These are phyloP conservation scores for Guaruba guarouba DNA, from an alignment of 2,113 vertebrate species.

Conservation along the genomic window DNA sequence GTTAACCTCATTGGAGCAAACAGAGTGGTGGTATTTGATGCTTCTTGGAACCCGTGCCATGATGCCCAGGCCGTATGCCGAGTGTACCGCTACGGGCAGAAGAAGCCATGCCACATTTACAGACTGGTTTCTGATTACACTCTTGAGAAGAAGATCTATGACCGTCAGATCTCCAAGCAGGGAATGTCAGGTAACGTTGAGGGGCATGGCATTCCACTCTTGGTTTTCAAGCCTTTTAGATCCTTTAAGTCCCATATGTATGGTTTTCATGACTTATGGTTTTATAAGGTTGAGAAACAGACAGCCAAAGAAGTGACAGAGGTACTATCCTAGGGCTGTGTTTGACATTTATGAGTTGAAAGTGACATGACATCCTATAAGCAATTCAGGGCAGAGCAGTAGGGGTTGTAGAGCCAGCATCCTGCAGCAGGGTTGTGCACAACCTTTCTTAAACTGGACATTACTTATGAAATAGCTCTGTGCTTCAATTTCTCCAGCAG, in stretches of 20 bases:
- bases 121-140: constrained; percentile 96
- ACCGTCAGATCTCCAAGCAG: constrained; percentile 97
- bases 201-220: neutral
- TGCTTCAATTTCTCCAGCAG: neutral
- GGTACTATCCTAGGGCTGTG: neutral
- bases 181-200: constrained; percentile 91
- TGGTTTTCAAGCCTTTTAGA: neutral
- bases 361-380: neutral
- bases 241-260: neutral
- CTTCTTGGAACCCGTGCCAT: constrained; percentile 98
- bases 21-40: constrained; percentile 96
- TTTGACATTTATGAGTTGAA: neutral
- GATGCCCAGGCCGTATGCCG: constrained; percentile 96
- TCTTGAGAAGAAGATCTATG: constrained; percentile 98
- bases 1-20: constrained; percentile 98
- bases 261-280: neutral
- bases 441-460: neutral
- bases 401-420: neutral
- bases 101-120: constrained; percentile 94
- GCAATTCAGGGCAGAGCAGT: neutral
- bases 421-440: neutral
- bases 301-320: neutral
- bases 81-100: constrained; percentile 96
- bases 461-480: neutral
- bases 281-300: neutral